Percentiles rank a stretch among this genome's conserved stretches.
phyloP scores from a whole-genome alignment of 2,888 invertebrate species.

The Pseudolycoriella hygida region DNA sequence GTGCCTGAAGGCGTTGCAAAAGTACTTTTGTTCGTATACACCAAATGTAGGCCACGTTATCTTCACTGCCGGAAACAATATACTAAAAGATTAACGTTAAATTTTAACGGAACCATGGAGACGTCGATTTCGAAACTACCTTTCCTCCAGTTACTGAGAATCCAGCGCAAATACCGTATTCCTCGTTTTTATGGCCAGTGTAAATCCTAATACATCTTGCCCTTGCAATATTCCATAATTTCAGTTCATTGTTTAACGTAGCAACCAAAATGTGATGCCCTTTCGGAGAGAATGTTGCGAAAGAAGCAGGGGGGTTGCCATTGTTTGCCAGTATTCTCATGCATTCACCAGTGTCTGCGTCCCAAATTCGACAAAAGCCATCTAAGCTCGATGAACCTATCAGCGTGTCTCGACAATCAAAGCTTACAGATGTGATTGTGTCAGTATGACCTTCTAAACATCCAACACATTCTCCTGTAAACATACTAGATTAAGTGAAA shows the following conservation, averaged over 20 bases:
- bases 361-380: constrained; percentile 98
- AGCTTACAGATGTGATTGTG: constrained; percentile 97
- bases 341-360: constrained; percentile 97
- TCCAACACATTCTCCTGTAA: constrained; percentile 72
- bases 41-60: constrained; percentile 98
- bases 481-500: constrained; percentile 8
- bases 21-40: constrained; percentile 98
- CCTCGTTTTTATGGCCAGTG: constrained; percentile 95
- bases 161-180: constrained; percentile 99
- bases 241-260: constrained; percentile 93
- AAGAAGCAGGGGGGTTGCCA: constrained; percentile 98
- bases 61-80: constrained; percentile 99
- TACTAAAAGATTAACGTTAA: constrained; percentile 71
- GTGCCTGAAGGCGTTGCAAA: constrained; percentile 92
- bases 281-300: constrained; percentile 98
- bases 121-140: constrained; percentile 42
- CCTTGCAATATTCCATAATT: constrained; percentile 98
- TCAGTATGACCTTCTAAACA: constrained; percentile 98
- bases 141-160: constrained; percentile 99
- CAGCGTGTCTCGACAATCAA: constrained; percentile 94
- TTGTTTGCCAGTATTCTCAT: constrained; percentile 97
- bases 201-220: constrained; percentile 97
- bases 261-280: constrained; percentile 98
- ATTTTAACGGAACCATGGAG: no score
- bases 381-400: constrained; percentile 99